These are phyloP conservation scores for Lethenteron camtschaticum DNA, from an alignment of 2,113 vertebrate species.

Conservation along the genomic window DNA sequence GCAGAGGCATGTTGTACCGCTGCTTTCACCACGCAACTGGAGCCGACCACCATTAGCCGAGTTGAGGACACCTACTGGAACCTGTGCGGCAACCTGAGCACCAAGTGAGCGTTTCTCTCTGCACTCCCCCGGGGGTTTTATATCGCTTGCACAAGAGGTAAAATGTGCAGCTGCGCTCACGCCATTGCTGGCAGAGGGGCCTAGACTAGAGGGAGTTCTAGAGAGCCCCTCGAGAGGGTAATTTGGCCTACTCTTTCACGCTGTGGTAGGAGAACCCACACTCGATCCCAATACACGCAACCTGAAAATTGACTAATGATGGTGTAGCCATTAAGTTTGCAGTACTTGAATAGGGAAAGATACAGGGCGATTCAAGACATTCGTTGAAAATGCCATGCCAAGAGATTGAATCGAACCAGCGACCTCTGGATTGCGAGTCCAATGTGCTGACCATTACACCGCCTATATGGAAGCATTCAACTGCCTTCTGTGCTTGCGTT, in stretches of 20 bases:
- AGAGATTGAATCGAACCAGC: too few species aligned
- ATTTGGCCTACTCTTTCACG: not conserved
- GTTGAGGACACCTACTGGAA: slow-evolving; percentile 25
- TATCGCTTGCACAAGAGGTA: not conserved
- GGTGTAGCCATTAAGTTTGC: too few species aligned
- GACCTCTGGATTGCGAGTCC: too few species aligned
- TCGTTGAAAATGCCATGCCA: too few species aligned
- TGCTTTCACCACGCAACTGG: slow-evolving; percentile 22
- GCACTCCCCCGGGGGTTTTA: not conserved
- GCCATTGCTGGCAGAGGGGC: not conserved
- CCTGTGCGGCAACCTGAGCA: slow-evolving; percentile 27
- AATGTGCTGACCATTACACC: too few species aligned
- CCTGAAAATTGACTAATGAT: too few species aligned
- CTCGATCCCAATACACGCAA: slow-evolving; percentile 15
- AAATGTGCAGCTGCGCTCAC: not conserved
- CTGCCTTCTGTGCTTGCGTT: too few species aligned
- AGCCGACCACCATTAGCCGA: slow-evolving; percentile 20
- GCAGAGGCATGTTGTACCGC: slow-evolving; percentile 19
- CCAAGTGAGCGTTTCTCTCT: slow-evolving; percentile 18
- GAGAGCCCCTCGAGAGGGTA: not conserved
- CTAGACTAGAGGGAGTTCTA: not conserved
- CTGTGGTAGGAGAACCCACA: slow-evolving; percentile 13
- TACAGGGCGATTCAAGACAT: too few species aligned
- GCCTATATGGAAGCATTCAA: too few species aligned
- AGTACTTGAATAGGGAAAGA: too few species aligned